Evolutionary conservation across 2,797 vertebrate genomes (phyloP).

Genomic region (Okamejei kenojei): DNA sequence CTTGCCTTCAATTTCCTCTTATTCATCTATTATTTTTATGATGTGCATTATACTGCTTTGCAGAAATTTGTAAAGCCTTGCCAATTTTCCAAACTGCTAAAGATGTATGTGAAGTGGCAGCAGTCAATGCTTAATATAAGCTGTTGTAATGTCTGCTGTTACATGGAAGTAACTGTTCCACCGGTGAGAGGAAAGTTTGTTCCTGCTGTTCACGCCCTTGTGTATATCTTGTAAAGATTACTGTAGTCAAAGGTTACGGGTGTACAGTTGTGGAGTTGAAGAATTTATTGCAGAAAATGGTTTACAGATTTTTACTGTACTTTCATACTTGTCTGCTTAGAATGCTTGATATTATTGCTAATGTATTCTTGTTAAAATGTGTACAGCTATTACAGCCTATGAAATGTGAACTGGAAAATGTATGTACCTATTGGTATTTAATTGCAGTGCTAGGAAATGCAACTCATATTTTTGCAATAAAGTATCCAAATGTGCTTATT

Average conservation of each 20-base stretch:
- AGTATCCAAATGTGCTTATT: slow-evolving; percentile 58
- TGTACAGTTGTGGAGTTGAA: slow-evolving; percentile 43
- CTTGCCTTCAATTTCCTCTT: slow-evolving; percentile 25
- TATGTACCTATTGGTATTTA: slow-evolving; percentile 52
- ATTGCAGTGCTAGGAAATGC: slow-evolving; percentile 69
- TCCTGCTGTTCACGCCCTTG: not conserved
- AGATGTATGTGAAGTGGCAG: not conserved
- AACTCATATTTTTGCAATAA: slow-evolving; percentile 84
- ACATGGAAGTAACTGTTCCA: not conserved
- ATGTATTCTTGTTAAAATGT: slow-evolving; percentile 41
- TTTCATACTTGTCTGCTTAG: slow-evolving; percentile 48
- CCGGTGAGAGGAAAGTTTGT: not conserved
- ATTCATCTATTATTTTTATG: slow-evolving; percentile 27
- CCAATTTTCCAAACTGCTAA: slow-evolving; percentile 10
- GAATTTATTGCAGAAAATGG: slow-evolving; percentile 48
- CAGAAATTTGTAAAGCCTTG: not conserved
- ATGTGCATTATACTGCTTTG: slow-evolving; percentile 3
- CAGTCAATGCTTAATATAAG: not conserved
- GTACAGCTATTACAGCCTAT: slow-evolving; percentile 44
- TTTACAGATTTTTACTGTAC: slow-evolving; percentile 48
- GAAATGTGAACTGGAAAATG: slow-evolving; percentile 49
- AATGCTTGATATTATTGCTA: slow-evolving; percentile 46
- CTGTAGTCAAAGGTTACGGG: not conserved
- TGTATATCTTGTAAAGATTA: slow-evolving; percentile 26
- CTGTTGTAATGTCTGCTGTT: slow-evolving; percentile 25